phyloP scores from a whole-genome alignment of 2,797 vertebrate species.

The Enteromius unitaeniatus region DNA sequence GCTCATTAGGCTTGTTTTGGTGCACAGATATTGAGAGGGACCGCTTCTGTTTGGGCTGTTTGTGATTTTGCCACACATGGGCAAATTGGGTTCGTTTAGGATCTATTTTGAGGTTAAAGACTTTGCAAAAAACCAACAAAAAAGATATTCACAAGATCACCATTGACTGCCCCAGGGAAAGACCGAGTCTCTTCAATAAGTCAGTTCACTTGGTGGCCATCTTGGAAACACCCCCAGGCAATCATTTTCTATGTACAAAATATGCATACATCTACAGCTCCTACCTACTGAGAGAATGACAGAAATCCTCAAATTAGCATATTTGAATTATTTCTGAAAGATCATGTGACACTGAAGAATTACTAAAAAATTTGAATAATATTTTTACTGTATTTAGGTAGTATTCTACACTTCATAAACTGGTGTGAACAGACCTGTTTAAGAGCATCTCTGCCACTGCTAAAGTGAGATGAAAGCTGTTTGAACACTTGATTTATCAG shows the following conservation, averaged over 20 bases:
- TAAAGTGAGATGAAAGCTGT: neutral
- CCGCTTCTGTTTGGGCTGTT: slow-evolving; percentile 27
- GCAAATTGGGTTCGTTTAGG: neutral
- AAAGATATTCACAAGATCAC: slow-evolving; percentile 16
- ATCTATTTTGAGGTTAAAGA: neutral
- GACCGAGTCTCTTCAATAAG: neutral
- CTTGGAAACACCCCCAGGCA: neutral
- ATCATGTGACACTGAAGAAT: neutral
- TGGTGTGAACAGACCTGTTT: slow-evolving; percentile 7
- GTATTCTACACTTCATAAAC: neutral
- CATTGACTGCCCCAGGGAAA: slow-evolving; percentile 24
- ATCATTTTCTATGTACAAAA: neutral
- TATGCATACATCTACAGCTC: neutral
- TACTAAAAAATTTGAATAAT: neutral
- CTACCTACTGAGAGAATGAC: neutral
- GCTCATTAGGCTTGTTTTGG: slow-evolving; percentile 55
- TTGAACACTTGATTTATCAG: neutral
- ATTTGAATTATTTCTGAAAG: neutral
- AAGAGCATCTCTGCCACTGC: neutral
- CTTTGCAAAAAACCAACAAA: neutral
- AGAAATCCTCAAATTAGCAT: neutral
- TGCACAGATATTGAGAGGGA: slow-evolving; percentile 53
- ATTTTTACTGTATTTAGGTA: neutral
- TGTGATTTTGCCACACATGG: neutral
- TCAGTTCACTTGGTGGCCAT: neutral